Base-by-base conservation (phyloP, 2,888 invertebrate species). In the Erynnis tages region DNA sequence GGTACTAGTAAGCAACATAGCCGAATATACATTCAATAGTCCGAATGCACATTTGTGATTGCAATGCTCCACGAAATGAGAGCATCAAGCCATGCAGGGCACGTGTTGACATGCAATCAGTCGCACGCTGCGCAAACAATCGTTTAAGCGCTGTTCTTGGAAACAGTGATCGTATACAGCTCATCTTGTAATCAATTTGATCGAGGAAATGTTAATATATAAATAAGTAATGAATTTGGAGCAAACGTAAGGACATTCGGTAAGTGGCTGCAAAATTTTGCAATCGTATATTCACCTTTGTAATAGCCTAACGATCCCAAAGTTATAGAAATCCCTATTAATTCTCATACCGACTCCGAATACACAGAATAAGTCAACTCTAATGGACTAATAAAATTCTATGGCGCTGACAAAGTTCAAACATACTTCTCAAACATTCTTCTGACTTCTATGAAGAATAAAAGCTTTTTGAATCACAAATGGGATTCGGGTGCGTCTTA, bases 371-470 rank as follows among this genome's bases (percentile, higher is more conserved):
- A 14, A 19, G 30, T 17, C 11, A 30, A 29, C n/a, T 43, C 27
- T 30, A 43, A 43, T 43, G 43, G 30, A 43, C 11, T 2, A 27
- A 7, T 16, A 30, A n/a, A 21, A 37, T 11, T 40, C 10, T 7
- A 10, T 11, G 10, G 6, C 27, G 19, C 19, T 25, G 21, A 30
- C 38, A 48, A 44, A 48, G 47, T 48, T 40, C 38, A 48, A 41
- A 40, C 30, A 49, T 48, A 40, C 10, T 23, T 25, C 11, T 25
- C 38, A 8, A 49, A 32, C 25, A 41, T 40, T 11, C 32, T 19
- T 49, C 41, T 25, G 17, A 41, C 10, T 46, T 4, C 35, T 38
- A 23, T 48, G 45, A 45, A 45, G 25, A 34, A 23, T 32, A 19
- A 23, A 19, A 25, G 16, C 10, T 35, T 38, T 44, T 46, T 27